phyloP scores from a whole-genome alignment of 2,888 invertebrate genomes.

The Tridacna gigas region DNA sequence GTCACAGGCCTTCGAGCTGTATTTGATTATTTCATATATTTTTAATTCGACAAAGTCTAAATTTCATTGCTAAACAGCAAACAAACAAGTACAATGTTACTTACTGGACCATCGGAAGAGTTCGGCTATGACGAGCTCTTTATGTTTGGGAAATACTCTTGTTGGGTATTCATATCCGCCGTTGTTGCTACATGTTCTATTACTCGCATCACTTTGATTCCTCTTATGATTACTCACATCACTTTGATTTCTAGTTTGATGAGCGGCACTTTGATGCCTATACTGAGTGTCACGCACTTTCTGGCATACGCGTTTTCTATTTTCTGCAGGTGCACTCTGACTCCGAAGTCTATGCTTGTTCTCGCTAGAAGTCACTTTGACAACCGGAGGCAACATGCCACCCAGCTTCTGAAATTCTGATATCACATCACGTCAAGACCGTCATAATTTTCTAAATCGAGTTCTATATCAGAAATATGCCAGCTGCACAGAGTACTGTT shows the following conservation, averaged over 20 bases:
- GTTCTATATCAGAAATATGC: too few relatives aligned
- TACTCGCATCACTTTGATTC: neutral
- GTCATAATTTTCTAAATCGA: too few relatives aligned
- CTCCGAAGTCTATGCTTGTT: neutral
- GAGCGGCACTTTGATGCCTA: neutral
- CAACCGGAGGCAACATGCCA: conserved; percentile 10
- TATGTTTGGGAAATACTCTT: conserved; percentile 41
- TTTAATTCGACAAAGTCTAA: too few relatives aligned
- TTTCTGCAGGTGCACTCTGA: conserved; percentile 12
- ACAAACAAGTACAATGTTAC: neutral
- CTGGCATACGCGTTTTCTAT: too few relatives aligned
- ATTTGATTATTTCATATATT: too few relatives aligned
- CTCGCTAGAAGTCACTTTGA: neutral
- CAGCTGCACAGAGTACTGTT: too few relatives aligned
- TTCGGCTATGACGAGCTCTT: conserved; percentile 40
- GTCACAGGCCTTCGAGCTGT: too few relatives aligned
- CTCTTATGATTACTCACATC: neutral
- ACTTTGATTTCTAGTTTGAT: neutral
- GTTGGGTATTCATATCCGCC: conserved; percentile 34
- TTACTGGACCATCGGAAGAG: conserved; percentile 21
- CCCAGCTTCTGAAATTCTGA: too few relatives aligned
- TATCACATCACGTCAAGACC: too few relatives aligned
- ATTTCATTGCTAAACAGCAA: neutral
- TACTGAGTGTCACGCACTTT: neutral
- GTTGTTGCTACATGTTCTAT: neutral